Percentiles rank a stretch among this genome's conserved stretches.
phyloP scores from a whole-genome alignment of 2,113 vertebrate genomes.

The Aleadryas rufinucha region DNA sequence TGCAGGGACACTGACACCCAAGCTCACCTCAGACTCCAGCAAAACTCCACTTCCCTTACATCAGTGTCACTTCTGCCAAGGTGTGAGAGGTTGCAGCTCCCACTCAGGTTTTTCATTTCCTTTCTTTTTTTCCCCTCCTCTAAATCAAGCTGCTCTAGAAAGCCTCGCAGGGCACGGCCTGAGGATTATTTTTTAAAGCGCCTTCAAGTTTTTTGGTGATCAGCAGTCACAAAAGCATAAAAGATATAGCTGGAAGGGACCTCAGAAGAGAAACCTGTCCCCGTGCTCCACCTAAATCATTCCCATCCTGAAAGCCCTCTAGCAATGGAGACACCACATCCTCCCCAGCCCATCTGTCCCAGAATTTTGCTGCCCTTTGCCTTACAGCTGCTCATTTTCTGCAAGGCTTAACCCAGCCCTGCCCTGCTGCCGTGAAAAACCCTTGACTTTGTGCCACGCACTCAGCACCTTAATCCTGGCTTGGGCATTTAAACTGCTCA shows the following conservation, averaged over 20 bases:
- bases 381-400: neutral
- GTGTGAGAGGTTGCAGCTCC: neutral
- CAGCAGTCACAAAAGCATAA: neutral
- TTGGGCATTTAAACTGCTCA: neutral
- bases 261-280: neutral
- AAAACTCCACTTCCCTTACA: neutral
- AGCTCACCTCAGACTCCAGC: neutral
- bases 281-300: neutral
- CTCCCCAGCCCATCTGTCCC: neutral
- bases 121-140: neutral
- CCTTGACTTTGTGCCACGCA: rapidly evolving
- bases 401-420: neutral
- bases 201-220: neutral
- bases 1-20: neutral
- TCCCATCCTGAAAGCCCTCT: neutral
- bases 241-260: neutral
- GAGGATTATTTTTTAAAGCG: neutral
- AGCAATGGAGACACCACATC: neutral
- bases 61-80: neutral
- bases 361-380: neutral
- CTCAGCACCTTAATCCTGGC: neutral
- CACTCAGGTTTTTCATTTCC: neutral
- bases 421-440: neutral
- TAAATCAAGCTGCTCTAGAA: constrained; percentile 23
- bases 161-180: neutral